Evolutionary conservation across 1,140 invertebrate genomes (phyloP), one percentile per base, ranked within the genome.

Genomic region (Steinernema feltiae): DNA sequence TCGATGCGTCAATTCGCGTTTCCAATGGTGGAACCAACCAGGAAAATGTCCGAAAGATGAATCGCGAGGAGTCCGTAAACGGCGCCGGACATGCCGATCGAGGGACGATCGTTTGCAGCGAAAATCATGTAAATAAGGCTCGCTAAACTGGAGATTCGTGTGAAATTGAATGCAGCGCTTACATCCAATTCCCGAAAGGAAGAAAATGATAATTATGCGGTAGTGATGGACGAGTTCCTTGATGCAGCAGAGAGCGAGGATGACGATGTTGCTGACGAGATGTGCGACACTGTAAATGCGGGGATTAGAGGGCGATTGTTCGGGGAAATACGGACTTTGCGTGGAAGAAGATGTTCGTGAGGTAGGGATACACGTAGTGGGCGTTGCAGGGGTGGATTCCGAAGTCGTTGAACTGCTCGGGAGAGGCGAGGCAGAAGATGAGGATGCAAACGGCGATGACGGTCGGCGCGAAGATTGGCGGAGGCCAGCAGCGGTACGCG

Each of bases 401-500:
- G 24, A n/a, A 12, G 53, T 12, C 24, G 12, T 63, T 3, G 24
- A n/a, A 63, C 2, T 63, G 24, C 24, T 63, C 53, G 53, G 24
- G 3, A 3, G 53, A 27, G 7, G 24, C 53, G 2, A 63, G 12
- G 15, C 7, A 7, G 53, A 17, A 63, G 53, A 63, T 12, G 24
- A 15, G 3, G 24, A 63, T 63, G 53, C 12, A 12, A 27, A 63
- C 7, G 24, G 53, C 24, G 3, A 63, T 63, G 53, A 27, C 53
- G 12, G 24, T 3, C 2, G 53, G 53, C 2, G 12, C 7, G 53
- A 63, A 63, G 53, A 63, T 7, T 27, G 53, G 53, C 7, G 53
- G 53, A n/a, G 53, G 53, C 53, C 53, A 63, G 24, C 53, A 63
- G 53, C 53, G 53, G 53, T 63, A 63, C 7, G 53, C 53, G 53